Conservation (phyloP, 2,888 invertebrate genomes). For the Pachydiplax longipennis region DNA sequence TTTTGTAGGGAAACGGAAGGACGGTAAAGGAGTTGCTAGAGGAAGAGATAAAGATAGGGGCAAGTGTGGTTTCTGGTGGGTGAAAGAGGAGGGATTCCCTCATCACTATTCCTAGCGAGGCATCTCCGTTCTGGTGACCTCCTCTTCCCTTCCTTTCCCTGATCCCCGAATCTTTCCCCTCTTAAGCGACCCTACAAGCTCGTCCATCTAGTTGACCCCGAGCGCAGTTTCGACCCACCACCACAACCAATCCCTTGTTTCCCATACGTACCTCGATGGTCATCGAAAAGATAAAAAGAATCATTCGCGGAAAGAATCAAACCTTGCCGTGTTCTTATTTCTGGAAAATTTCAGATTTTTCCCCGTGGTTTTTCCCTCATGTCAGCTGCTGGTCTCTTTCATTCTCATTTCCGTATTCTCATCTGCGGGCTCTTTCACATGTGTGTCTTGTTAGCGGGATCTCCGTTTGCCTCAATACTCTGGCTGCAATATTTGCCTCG, state of each 20-base stretch:
- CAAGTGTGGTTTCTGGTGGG: neutral
- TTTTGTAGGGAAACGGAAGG: neutral
- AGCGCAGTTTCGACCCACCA: neutral
- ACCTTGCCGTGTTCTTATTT: neutral
- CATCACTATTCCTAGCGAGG: neutral
- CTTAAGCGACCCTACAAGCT: neutral
- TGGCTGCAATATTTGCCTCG: no score
- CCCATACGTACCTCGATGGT: neutral
- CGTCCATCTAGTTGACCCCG: neutral
- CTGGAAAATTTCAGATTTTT: neutral
- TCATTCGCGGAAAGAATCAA: neutral
- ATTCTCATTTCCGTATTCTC: no score
- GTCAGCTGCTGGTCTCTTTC: neutral
- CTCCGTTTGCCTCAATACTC: no score
- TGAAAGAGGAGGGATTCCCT: neutral
- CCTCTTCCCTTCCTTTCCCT: neutral
- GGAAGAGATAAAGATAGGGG: neutral
- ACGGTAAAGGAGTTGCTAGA: neutral
- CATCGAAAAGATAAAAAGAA: neutral
- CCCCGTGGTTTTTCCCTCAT: neutral
- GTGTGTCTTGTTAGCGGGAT: no score
- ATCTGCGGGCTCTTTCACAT: no score
- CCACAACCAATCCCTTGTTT: neutral
- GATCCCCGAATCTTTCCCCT: neutral
- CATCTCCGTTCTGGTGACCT: neutral